Evolutionary conservation across 1,140 invertebrate species (phyloP), one percentile per base, ranked within the genome.

Genomic region (Tetragnatha versicolor): DNA sequence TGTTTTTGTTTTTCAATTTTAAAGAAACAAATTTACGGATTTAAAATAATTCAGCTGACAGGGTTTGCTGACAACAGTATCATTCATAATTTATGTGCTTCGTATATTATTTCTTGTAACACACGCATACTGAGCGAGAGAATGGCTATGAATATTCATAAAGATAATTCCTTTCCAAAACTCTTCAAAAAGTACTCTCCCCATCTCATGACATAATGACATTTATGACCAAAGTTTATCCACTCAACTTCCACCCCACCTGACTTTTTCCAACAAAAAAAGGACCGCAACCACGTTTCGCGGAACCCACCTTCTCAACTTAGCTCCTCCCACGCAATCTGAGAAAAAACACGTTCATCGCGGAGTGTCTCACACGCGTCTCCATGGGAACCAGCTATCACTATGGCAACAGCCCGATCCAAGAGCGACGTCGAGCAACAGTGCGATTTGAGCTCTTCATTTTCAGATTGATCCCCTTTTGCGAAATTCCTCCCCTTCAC

Each of bases 401-500:
- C 69, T 39, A 33, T 73, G 47, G 53, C 69, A 39, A 73, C 69
- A 9, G 9, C 10, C 22, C 25, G 53, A 73, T 73, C 69, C 69
- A 37, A 55, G 53, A 73, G 53, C 12, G 53, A 37, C n/a, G n/a
- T 51, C 27, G 51, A 60, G 69, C 69, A 73, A 73, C 69, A 73
- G 69, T 29, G 47, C 49, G 53, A 39, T 73, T 60, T 60, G n/a
- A 51, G 51, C 47, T 55, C 37, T 73, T 45, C 51, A 42, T 73
- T 73, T 60, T 55, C 58, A 73, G 69, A 73, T 73, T 73, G 69
- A 73, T 73, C 69, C 53, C n/a, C n/a, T n/a, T n/a, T n/a, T 73
- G 17, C 17, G 35, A 27, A 45, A 22, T 60, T 47, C 20, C 33
- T 70, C 39, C 47, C 69, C 17, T 60, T 73, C 42, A 10, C 51